A percentile compares a stretch with the other conserved stretches of the same genome.
phyloP scores from a whole-genome alignment of 2,888 invertebrate genomes.

The Cheilosia vernalis region DNA sequence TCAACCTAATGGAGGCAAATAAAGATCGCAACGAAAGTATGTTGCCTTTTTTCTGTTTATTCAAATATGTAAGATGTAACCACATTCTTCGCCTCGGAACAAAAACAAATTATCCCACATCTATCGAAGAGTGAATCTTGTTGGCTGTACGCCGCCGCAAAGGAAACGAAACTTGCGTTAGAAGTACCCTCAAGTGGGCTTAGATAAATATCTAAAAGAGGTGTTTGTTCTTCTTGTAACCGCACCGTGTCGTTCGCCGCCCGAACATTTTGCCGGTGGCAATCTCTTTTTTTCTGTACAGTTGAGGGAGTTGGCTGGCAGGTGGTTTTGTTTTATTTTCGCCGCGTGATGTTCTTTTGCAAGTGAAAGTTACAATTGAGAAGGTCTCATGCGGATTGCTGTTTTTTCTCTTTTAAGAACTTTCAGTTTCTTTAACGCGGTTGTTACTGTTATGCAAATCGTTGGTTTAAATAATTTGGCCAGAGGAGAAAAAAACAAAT shows the following conservation, averaged over 20 bases:
- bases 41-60: conserved; percentile 15
- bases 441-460: conserved; percentile 73
- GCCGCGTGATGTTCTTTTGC: conserved; percentile 51
- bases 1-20: neutral
- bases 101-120: conserved; percentile 12
- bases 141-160: conserved; percentile 13
- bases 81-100: conserved; percentile 6
- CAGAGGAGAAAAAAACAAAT: conserved; percentile 2
- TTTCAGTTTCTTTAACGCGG: conserved; percentile 64
- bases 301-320: conserved; percentile 55
- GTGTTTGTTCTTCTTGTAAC: conserved; percentile 41
- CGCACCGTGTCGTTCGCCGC: neutral
- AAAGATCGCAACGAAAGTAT: neutral
- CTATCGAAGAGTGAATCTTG: conserved; percentile 1
- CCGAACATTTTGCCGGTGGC: conserved; percentile 43
- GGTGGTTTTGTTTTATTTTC: conserved; percentile 23
- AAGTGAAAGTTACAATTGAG: conserved; percentile 70
- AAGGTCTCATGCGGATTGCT: conserved; percentile 33
- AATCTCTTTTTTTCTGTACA: conserved; percentile 19
- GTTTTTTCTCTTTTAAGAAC: conserved; percentile 27
- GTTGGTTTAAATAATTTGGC: conserved; percentile 45
- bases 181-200: conserved; percentile 49
- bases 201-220: conserved; percentile 62
- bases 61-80: conserved; percentile 15
- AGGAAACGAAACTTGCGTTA: conserved; percentile 47